A percentile compares a stretch with the other conserved stretches of the same genome.
Conservation (phyloP, 1,140 invertebrate species). For the Pseudomyrmex sp. region DNA sequence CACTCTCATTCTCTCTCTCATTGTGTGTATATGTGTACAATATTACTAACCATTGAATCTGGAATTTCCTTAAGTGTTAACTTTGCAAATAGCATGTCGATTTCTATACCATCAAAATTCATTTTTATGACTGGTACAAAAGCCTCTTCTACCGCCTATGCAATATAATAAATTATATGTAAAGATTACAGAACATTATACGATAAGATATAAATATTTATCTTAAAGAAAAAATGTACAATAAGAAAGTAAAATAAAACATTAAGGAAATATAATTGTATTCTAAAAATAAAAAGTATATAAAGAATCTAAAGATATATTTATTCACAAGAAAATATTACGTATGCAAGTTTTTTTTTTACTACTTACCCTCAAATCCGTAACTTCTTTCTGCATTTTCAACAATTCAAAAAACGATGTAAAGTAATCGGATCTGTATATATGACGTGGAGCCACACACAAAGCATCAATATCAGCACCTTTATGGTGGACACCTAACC, state of each 20-base stretch:
- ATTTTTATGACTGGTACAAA: constrained; percentile 99
- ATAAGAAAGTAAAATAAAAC: too few relatives aligned
- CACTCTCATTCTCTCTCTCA: too few relatives aligned
- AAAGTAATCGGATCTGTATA: constrained; percentile 98
- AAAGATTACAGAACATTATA: neutral
- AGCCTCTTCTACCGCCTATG: constrained; percentile 97
- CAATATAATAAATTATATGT: constrained; percentile 57
- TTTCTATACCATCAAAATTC: constrained; percentile 99
- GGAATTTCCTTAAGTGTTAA: constrained; percentile 97
- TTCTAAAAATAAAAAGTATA: too few relatives aligned
- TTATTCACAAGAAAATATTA: too few relatives aligned
- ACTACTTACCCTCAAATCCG: constrained; percentile 90
- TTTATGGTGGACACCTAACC: constrained; percentile 96
- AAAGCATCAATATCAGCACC: constrained; percentile 99
- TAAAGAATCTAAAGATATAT: too few relatives aligned
- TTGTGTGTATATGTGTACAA: neutral
- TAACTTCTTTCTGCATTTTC: constrained; percentile 94
- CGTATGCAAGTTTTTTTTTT: too few relatives aligned
- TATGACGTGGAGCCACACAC: constrained; percentile 98
- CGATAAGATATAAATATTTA: neutral
- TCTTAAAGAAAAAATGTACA: too few relatives aligned
- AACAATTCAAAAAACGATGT: constrained; percentile 96
- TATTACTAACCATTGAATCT: constrained; percentile 86
- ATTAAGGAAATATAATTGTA: too few relatives aligned
- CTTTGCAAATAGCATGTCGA: constrained; percentile 98